Conservation (phyloP, 2,888 invertebrate species). For the Ypsolopha sequella region DNA sequence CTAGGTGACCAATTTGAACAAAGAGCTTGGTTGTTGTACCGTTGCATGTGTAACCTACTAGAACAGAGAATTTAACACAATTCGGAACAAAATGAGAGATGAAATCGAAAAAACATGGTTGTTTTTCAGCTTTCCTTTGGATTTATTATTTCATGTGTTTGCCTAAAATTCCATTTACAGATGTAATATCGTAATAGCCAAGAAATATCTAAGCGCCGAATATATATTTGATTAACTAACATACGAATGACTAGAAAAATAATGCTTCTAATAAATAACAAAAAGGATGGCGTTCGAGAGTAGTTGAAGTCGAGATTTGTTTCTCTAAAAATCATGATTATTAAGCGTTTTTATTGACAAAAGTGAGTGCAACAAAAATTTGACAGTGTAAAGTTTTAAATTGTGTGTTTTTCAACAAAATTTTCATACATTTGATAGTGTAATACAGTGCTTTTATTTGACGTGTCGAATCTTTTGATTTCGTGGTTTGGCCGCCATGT, state of each 20-base stretch:
- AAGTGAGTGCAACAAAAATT: constrained; percentile 46
- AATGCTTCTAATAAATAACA: background rate
- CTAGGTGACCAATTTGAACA: too few species aligned
- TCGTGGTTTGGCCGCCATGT: constrained; percentile 64
- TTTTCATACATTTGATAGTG: constrained; percentile 6
- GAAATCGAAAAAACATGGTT: constrained; percentile 54
- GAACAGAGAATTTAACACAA: too few species aligned
- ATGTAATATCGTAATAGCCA: constrained; percentile 23
- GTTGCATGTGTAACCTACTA: too few species aligned
- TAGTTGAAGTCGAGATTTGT: constrained; percentile 40
- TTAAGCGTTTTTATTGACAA: constrained; percentile 43
- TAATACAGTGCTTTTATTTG: constrained; percentile 36
- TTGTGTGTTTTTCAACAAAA: constrained; percentile 7
- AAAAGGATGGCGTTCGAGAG: constrained; percentile 39
- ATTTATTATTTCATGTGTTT: constrained; percentile 31
- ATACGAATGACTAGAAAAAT: background rate
- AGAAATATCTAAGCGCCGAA: constrained; percentile 20
- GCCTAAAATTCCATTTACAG: constrained; percentile 23
- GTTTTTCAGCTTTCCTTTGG: constrained; percentile 64
- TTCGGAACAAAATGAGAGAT: too few species aligned
- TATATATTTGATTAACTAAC: constrained; percentile 14
- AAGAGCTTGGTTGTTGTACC: too few species aligned
- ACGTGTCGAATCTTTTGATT: constrained; percentile 57
- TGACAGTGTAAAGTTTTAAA: constrained; percentile 18
- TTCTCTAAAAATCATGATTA: constrained; percentile 48